Base-by-base conservation (phyloP, 2,888 invertebrate species). In the Sphinx pinastri region DNA sequence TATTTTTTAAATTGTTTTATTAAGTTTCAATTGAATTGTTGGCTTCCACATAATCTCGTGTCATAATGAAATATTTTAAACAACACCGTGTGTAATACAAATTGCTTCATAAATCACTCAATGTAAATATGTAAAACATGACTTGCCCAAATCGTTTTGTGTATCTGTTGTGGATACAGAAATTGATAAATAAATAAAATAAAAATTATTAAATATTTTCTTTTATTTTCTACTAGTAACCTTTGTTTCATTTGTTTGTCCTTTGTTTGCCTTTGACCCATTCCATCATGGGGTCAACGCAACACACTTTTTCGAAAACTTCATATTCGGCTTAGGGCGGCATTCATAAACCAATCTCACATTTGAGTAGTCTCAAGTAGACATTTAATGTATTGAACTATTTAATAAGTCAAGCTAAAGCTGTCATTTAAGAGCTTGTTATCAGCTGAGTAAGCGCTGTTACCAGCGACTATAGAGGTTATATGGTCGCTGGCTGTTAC, bases 81-180 rank as follows among this genome's bases (percentile, higher is more conserved):
- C 16, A 71, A 74, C 68, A 55, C 25, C 25, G 16, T 63, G 52
- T 63, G 51, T 54, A 16, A 63, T 69, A 57, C 54, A 67, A 31
- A 70, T 68, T 76, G 75, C 74, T 76, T 76, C 71, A 75, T 77
- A 19, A 60, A 77, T 77, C 76, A 77, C 76, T 77, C 71, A 79
- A 82, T 88, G 89, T 89, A 88, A 88, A 87, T 89, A 87, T 82
- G 84, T 81, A 79, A 68, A 70, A 76, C 80, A 76, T 82, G 79
- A 82, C 83, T 85, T 87, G 84, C 87, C 88, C 88, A 87, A 88
- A 86, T 84, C 82, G 82, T 86, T 84, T 82, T 82, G 77, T 87
- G 90, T 91, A 89, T 93, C 92, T 88, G 83, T 93, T 92, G 91
- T 93, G 87, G 93, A 91, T 94, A 94, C 93, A 93, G 93, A 93